Percentiles rank a stretch among this genome's conserved stretches.
These are phyloP conservation scores for Eupithecia subumbrata DNA, from an alignment of 2,888 invertebrate genomes.

Conservation along the genomic window DNA sequence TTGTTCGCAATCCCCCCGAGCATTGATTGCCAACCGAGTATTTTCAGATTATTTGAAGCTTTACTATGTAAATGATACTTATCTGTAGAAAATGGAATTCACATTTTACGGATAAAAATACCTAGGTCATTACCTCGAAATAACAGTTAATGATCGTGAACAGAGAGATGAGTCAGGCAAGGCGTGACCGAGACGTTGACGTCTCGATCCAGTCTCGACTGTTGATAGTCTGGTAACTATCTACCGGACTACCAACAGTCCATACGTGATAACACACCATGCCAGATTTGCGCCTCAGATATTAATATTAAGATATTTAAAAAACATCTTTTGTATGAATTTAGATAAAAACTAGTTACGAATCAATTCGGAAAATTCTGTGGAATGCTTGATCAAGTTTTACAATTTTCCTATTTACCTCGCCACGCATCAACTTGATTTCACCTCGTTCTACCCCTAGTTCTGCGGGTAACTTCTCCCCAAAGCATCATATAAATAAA, in stretches of 20 bases:
- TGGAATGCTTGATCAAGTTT: constrained; percentile 63
- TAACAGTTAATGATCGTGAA: not conserved
- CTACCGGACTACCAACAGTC: too few species aligned
- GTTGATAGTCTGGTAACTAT: too few species aligned
- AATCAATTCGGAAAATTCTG: constrained; percentile 39
- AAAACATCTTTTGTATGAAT: too few species aligned
- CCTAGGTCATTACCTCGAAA: not conserved
- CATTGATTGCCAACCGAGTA: constrained; percentile 55
- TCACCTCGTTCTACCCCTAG: constrained; percentile 71
- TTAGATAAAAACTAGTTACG: not conserved
- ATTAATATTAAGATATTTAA: too few species aligned
- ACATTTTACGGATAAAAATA: constrained; percentile 38
- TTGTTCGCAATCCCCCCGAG: constrained; percentile 57
- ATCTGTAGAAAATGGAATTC: constrained; percentile 20
- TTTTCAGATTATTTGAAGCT: constrained; percentile 51
- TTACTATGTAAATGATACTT: constrained; percentile 51
- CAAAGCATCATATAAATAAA: constrained; percentile 83
- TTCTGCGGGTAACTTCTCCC: constrained; percentile 79
- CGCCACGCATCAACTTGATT: constrained; percentile 79
- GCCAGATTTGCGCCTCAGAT: too few species aligned
- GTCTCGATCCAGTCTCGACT: too few species aligned
- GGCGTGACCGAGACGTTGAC: too few species aligned
- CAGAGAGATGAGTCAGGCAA: not conserved
- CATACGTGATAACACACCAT: too few species aligned
- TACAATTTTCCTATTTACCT: constrained; percentile 68